Evolutionary conservation across 2,113 vertebrate genomes (phyloP), one percentile per base, ranked within the genome.

Genomic region (Chrysochloris asiatica): DNA sequence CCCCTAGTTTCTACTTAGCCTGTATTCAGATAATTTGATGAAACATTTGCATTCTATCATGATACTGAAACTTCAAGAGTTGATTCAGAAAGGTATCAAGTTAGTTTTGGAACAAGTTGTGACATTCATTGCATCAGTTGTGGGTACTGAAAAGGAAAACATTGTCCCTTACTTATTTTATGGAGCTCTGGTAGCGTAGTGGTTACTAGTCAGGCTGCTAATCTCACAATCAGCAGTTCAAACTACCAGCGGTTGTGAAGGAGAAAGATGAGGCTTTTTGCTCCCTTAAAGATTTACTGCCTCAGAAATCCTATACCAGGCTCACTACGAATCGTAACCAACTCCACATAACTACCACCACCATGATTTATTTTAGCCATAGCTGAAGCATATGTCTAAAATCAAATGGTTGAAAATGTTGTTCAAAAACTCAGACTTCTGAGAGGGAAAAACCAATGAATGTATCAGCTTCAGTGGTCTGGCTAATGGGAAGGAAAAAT

Each of bases 141-240:
- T 99, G 4, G 99, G 99, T 97, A 99, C 99, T 0, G 99, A 99
- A 10, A 99, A 99, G 97, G 99, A 99, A 96, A 99, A 99, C 92
- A 99, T 99, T 95, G 99, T 99, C 96, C 99, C 99, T 13, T 99
- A 99, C 94, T 99, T n/a, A n/a, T n/a, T n/a, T n/a, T n/a, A n/a
- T n/a, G n/a, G n/a, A n/a, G n/a, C n/a, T n/a, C n/a, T n/a, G n/a
- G n/a, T n/a, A n/a, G n/a, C n/a, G n/a, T n/a, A n/a, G n/a, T n/a
- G n/a, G n/a, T n/a, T n/a, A n/a, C n/a, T n/a, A n/a, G n/a, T n/a
- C n/a, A n/a, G n/a, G n/a, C n/a, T n/a, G n/a, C n/a, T n/a, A n/a
- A n/a, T n/a, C n/a, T n/a, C n/a, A n/a, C n/a, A n/a, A n/a, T n/a
- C n/a, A n/a, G n/a, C n/a, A n/a, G n/a, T n/a, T n/a, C n/a, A n/a